Evolutionary conservation across 2,113 vertebrate genomes (phyloP).

Genomic region (Psammodynastes pulverulentus): DNA sequence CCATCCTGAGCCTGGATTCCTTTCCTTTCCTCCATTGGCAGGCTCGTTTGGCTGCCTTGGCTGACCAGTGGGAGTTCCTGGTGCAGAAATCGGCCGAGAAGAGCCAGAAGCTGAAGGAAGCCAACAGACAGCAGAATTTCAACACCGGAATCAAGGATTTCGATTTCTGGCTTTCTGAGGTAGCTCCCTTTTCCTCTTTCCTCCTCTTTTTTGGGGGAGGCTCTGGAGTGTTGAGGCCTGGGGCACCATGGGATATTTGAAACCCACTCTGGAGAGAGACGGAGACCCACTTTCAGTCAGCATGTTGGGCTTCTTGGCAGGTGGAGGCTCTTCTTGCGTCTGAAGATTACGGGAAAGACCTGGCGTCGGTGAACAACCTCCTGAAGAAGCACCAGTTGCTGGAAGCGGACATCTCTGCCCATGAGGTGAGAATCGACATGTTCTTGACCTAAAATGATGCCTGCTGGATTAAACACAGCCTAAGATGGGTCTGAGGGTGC

Average conservation of each 20-base stretch:
- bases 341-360: constrained; percentile 97
- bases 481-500: no score
- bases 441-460: not conserved
- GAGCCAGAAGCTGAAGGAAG: constrained; percentile 97
- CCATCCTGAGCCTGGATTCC: not conserved
- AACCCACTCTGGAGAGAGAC: fast-evolving
- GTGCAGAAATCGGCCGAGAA: constrained; percentile 98
- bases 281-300: not conserved
- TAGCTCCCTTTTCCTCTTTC: constrained; percentile 46
- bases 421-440: constrained; percentile 77
- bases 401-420: constrained; percentile 96
- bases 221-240: not conserved
- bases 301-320: constrained; percentile 57
- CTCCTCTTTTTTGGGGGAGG: not conserved
- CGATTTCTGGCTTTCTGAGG: constrained; percentile 99
- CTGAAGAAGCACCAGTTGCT: constrained; percentile 96
- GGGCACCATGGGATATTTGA: not conserved
- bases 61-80: constrained; percentile 98
- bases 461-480: no score
- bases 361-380: constrained; percentile 97
- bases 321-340: constrained; percentile 96
- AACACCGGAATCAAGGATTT: constrained; percentile 99
- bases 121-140: constrained; percentile 98
- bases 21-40: constrained; percentile 39
- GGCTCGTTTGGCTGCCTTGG: constrained; percentile 85